These are phyloP conservation scores for Chaetorhynchus papuensis DNA, from an alignment of 2,113 vertebrate genomes.

Conservation along the genomic window DNA sequence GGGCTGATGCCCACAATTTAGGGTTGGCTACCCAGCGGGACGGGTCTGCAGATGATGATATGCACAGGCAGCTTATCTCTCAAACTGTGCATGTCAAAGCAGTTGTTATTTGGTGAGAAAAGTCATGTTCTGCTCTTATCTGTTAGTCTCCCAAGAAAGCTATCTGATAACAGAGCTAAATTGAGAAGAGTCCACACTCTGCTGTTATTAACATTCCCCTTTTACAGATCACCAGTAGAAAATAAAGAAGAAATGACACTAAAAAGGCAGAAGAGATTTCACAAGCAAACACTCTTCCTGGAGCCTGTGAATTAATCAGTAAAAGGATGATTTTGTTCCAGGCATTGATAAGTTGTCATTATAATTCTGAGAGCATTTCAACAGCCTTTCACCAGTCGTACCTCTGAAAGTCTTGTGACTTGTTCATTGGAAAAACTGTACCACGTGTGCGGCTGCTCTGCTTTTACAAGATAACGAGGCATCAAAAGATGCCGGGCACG, in stretches of 20 bases:
- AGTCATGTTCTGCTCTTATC: constrained; percentile 3
- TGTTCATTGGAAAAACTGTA: constrained; percentile 22
- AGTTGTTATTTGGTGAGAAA: constrained; percentile 2
- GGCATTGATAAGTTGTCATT: constrained; percentile 55
- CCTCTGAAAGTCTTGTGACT: constrained; percentile 58
- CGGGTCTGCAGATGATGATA: not conserved
- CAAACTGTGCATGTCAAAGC: not conserved
- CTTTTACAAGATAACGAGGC: constrained; percentile 63
- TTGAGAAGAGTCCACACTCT: not conserved
- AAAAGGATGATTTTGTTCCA: constrained; percentile 35
- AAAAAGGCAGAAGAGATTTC: not conserved
- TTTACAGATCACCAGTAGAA: not conserved
- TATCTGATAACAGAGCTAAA: constrained; percentile 5
- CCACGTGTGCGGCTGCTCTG: constrained; percentile 17
- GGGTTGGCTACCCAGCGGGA: not conserved
- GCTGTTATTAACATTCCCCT: not conserved
- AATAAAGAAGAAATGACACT: not conserved
- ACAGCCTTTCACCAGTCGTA: not conserved
- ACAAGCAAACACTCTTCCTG: constrained; percentile 15
- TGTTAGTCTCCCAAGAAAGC: not conserved
- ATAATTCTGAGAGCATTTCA: constrained; percentile 67
- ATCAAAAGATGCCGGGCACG: constrained; percentile 53
- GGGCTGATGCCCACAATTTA: not conserved
- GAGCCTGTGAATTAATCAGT: constrained; percentile 40
- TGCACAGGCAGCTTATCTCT: not conserved